Conservation (phyloP, 2,113 vertebrate species). For the Gulo gulo region DNA sequence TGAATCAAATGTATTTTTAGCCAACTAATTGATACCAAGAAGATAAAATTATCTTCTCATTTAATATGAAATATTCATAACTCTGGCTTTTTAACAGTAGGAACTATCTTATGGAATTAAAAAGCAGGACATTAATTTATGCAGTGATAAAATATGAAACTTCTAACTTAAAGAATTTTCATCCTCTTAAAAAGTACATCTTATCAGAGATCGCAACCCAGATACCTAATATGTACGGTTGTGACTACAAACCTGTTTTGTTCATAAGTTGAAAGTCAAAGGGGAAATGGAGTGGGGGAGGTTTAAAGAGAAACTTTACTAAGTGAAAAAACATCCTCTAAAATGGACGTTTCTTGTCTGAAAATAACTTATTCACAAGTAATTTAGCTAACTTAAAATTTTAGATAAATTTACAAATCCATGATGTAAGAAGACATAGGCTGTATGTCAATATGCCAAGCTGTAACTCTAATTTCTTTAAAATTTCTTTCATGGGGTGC, state of each 20-base stretch:
- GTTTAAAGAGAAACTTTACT: background rate
- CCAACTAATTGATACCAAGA: constrained; percentile 41
- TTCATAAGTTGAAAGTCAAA: background rate
- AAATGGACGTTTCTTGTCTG: background rate
- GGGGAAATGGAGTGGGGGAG: background rate
- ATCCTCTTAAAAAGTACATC: background rate
- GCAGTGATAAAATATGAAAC: constrained; percentile 8
- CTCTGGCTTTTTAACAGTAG: constrained; percentile 1
- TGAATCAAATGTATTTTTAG: constrained; percentile 40
- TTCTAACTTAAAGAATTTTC: background rate
- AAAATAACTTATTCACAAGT: background rate
- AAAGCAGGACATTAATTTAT: background rate
- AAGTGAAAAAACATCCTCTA: background rate
- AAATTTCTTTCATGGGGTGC: background rate
- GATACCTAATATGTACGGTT: background rate
- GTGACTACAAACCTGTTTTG: background rate
- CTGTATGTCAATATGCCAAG: background rate
- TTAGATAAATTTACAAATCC: background rate
- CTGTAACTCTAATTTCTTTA: background rate
- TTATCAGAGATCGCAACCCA: background rate
- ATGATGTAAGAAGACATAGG: background rate
- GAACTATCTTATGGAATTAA: constrained; percentile 16
- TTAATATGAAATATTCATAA: constrained; percentile 58
- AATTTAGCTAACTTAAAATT: background rate
- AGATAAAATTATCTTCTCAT: constrained; percentile 43